phyloP scores from a whole-genome alignment of 2,113 vertebrate species.

The Ovibos moschatus region DNA sequence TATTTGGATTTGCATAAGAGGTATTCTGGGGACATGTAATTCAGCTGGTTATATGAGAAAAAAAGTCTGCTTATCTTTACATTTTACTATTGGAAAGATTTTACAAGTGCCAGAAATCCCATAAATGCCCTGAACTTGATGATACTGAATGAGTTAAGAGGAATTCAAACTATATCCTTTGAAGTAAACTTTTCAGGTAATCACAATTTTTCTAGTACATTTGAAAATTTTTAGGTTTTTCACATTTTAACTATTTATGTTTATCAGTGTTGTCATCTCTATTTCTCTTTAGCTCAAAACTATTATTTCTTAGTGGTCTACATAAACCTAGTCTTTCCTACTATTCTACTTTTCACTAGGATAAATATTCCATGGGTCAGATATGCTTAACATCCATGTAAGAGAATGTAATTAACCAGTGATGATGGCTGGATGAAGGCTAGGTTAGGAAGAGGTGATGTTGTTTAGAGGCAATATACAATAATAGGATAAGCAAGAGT shows the following conservation, averaged over 20 bases:
- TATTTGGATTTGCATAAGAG: conserved; percentile 16
- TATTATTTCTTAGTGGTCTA: neutral
- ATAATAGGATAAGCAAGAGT: neutral
- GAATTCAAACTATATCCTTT: neutral
- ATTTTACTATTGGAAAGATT: neutral
- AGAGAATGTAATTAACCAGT: neutral
- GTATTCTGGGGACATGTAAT: conserved; percentile 25
- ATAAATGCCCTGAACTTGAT: neutral
- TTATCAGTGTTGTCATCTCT: neutral
- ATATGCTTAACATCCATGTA: neutral
- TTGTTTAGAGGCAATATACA: neutral
- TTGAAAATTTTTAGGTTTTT: neutral
- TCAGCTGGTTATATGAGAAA: neutral
- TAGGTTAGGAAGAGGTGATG: neutral
- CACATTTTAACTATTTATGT: neutral
- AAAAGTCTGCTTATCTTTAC: neutral
- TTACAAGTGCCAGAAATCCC: neutral
- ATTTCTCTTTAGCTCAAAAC: neutral
- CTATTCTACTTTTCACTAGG: neutral
- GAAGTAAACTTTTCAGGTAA: neutral
- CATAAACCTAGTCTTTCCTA: neutral
- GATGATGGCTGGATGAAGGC: neutral
- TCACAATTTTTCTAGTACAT: neutral
- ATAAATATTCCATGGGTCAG: neutral
- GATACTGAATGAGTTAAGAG: neutral